These are phyloP conservation scores for Drosophila novamexicana DNA, from an alignment of 1,140 invertebrate genomes.

Conservation along the genomic window DNA sequence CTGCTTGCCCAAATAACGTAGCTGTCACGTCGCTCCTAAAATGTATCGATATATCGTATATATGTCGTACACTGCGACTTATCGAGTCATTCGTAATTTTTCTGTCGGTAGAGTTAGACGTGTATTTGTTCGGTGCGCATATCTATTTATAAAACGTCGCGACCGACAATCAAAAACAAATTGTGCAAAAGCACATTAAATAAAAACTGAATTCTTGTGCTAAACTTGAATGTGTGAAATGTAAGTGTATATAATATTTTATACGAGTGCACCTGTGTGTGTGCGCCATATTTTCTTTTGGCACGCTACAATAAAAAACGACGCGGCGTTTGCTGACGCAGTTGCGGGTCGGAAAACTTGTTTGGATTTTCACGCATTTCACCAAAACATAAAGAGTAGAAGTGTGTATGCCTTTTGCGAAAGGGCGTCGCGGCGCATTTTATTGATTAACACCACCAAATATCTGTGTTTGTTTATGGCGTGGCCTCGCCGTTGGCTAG, in stretches of 20 bases:
- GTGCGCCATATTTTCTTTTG: conserved; percentile 26
- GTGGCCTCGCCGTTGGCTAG: conserved; percentile 7
- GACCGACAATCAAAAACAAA: conserved; percentile 21
- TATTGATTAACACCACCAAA: conserved; percentile 54
- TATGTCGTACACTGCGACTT: neutral
- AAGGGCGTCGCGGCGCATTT: conserved; percentile 32
- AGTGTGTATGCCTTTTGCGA: conserved; percentile 13
- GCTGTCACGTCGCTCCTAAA: too few relatives aligned
- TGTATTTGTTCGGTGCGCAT: conserved; percentile 24
- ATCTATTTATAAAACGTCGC: conserved; percentile 61
- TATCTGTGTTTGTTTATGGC: conserved; percentile 48
- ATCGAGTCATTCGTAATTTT: conserved; percentile 47
- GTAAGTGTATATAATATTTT: conserved; percentile 44
- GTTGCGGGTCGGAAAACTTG: conserved; percentile 66
- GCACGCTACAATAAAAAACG: conserved; percentile 21
- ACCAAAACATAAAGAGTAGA: conserved; percentile 6
- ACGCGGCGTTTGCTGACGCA: conserved; percentile 50
- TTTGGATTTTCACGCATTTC: conserved; percentile 66
- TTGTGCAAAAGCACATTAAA: conserved; percentile 46
- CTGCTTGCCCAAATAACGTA: neutral
- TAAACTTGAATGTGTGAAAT: conserved; percentile 52
- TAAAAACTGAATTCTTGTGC: conserved; percentile 25
- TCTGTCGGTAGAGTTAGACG: conserved; percentile 37
- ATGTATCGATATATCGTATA: conserved; percentile 3
- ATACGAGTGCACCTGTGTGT: conserved; percentile 21